A percentile compares a stretch with the other conserved stretches of the same genome.
Conservation (phyloP, 2,888 invertebrate species). For the Bembecia ichneumoniformis region DNA sequence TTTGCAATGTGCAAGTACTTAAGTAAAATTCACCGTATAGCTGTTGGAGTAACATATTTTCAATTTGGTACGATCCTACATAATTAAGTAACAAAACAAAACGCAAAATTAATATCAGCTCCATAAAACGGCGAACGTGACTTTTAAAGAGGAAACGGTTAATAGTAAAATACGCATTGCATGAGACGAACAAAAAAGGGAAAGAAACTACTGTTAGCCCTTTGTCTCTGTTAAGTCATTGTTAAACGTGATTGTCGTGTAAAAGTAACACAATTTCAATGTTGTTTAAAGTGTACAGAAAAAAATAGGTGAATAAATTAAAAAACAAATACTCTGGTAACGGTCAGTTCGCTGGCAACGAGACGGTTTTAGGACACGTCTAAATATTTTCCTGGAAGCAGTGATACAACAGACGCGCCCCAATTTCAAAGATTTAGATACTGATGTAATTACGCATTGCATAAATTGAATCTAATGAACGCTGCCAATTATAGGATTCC, state of each 20-base stretch:
- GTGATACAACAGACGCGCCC: not conserved
- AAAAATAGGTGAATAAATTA: too few species aligned
- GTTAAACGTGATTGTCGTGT: conserved; percentile 37
- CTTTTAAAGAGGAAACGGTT: conserved; percentile 32
- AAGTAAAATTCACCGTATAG: too few species aligned
- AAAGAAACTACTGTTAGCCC: conserved; percentile 42
- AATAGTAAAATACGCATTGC: conserved; percentile 35
- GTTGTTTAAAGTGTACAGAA: not conserved
- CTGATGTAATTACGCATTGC: conserved; percentile 1
- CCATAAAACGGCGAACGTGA: not conserved
- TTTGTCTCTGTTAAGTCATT: conserved; percentile 37
- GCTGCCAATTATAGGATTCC: conserved; percentile 15
- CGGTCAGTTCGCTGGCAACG: conserved; percentile 4
- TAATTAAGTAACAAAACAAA: not conserved
- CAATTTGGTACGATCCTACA: too few species aligned
- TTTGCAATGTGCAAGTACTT: too few species aligned
- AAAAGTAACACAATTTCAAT: conserved; percentile 12
- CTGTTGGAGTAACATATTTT: too few species aligned
- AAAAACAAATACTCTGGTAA: too few species aligned
- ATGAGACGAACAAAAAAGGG: conserved; percentile 32
- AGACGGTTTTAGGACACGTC: conserved; percentile 12
- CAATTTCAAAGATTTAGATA: not conserved
- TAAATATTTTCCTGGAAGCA: conserved; percentile 15
- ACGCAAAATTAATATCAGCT: not conserved
- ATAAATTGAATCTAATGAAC: conserved; percentile 9